phyloP scores from a whole-genome alignment of 2,113 vertebrate species.

The Bubo bubo region DNA sequence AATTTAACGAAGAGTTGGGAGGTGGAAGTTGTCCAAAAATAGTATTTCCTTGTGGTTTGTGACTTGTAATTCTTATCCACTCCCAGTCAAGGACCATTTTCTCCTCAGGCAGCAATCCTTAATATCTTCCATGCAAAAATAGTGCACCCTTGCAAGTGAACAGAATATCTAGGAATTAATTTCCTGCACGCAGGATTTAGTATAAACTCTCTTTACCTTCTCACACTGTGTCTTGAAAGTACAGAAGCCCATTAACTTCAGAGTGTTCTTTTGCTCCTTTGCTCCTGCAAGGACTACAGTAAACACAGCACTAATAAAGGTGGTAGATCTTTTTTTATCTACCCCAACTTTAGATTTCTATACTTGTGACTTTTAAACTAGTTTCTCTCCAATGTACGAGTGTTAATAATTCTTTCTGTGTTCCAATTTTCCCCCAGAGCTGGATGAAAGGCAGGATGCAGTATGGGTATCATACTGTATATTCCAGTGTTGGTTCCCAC shows the following conservation, averaged over 20 bases:
- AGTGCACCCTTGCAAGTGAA: neutral
- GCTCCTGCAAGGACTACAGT: neutral
- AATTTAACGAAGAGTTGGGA: neutral
- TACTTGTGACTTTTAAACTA: neutral
- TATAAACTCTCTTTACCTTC: neutral
- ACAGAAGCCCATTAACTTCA: neutral
- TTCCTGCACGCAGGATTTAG: neutral
- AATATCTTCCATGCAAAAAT: neutral
- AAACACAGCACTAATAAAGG: neutral
- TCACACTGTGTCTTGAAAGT: neutral
- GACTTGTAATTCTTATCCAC: neutral
- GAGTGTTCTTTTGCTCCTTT: neutral
- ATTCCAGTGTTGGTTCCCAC: neutral
- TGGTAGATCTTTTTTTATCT: neutral
- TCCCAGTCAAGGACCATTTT: neutral
- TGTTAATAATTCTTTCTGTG: neutral
- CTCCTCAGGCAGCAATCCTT: neutral
- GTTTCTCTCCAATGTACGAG: neutral
- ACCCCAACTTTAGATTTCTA: neutral
- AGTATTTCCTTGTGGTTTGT: neutral
- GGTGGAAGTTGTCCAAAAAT: neutral
- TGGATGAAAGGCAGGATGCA: neutral
- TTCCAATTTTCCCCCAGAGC: neutral
- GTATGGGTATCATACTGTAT: neutral
- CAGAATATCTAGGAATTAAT: neutral